Percentiles rank a stretch among this genome's conserved stretches.
Evolutionary conservation across 2,888 invertebrate genomes (phyloP).

Genomic region (Macrosiphum euphorbiae): DNA sequence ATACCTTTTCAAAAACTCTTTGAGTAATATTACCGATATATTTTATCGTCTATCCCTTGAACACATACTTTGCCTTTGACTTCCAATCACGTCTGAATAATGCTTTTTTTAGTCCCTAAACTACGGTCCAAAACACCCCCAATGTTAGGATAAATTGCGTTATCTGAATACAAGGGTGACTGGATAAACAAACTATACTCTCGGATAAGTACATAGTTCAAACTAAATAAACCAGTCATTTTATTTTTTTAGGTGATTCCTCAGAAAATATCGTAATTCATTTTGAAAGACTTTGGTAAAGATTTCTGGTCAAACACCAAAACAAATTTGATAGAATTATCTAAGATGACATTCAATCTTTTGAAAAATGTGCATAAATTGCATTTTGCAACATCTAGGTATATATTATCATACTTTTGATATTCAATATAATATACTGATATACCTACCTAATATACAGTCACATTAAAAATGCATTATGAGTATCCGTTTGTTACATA

Average conservation of each 20-base stretch:
- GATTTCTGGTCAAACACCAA: constrained; percentile 36
- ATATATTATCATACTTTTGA: constrained; percentile 17
- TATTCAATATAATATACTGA: not conserved
- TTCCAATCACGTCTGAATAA: constrained; percentile 49
- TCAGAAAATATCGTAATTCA: not conserved
- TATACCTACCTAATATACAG: not conserved
- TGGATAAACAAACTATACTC: constrained; percentile 34
- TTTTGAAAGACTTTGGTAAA: not conserved
- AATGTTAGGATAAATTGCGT: constrained; percentile 27
- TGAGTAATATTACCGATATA: constrained; percentile 27
- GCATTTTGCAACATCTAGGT: not conserved
- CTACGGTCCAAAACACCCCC: constrained; percentile 26
- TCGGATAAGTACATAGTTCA: constrained; percentile 15
- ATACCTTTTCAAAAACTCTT: constrained; percentile 43
- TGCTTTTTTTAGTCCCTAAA: constrained; percentile 16
- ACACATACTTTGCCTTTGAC: constrained; percentile 38
- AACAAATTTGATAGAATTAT: constrained; percentile 1
- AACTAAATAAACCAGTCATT: constrained; percentile 36
- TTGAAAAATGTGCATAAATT: constrained; percentile 23
- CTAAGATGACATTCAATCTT: not conserved
- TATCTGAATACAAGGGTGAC: constrained; percentile 40
- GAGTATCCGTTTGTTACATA: not conserved
- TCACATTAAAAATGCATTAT: constrained; percentile 1
- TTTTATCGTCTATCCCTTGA: constrained; percentile 34
- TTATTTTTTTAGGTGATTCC: constrained; percentile 19